Evolutionary conservation across 1,140 invertebrate genomes (phyloP).

Genomic region (Portunus trituberculatus): DNA sequence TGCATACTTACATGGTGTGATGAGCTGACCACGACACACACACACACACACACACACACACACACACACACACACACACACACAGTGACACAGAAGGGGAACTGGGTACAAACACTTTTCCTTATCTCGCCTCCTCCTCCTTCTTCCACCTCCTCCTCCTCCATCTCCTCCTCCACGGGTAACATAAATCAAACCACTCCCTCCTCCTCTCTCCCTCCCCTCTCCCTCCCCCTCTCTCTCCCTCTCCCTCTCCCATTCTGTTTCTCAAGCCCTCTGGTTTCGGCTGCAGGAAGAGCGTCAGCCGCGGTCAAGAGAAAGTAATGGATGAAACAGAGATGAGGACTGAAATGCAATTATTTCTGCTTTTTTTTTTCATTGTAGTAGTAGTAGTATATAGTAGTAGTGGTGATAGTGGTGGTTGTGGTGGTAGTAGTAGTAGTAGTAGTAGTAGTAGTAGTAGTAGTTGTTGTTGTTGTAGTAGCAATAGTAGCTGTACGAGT

Average conservation of each 20-base stretch:
- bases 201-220: background rate
- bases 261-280: background rate
- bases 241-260: background rate
- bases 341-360: background rate
- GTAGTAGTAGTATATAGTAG: too few relatives aligned
- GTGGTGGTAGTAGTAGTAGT: too few relatives aligned
- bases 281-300: background rate
- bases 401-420: too few relatives aligned
- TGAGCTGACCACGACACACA: background rate
- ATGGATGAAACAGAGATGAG: background rate
- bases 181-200: too few relatives aligned
- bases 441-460: too few relatives aligned
- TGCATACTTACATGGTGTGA: background rate
- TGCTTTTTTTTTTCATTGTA: background rate
- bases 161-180: background rate
- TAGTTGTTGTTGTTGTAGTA: too few relatives aligned
- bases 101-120: background rate
- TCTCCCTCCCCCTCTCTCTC: background rate
- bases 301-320: slow-evolving; percentile 11
- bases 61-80: too few relatives aligned
- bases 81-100: background rate
- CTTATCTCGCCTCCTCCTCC: background rate
- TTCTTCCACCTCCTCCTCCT: background rate
- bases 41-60: slow-evolving; percentile 5
- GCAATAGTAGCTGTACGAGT: too few relatives aligned